phyloP scores from a whole-genome alignment of 2,888 invertebrate genomes.

The Dinocampus coccinellae region DNA sequence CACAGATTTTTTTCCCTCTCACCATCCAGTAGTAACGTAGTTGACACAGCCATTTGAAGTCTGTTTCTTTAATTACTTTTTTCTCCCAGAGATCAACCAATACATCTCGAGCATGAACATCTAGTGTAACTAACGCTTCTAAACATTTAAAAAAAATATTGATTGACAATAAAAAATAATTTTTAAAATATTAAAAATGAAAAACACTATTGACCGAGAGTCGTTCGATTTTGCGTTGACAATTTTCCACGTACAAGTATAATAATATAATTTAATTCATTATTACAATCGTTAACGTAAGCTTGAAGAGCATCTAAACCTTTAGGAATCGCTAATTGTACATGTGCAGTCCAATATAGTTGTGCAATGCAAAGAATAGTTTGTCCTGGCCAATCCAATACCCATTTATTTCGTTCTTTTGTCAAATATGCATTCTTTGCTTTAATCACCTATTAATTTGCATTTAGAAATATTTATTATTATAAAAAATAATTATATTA shows the following conservation, averaged over 20 bases:
- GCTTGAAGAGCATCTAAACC: conserved; percentile 72
- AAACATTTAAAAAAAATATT: conserved; percentile 38
- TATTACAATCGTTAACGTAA: conserved; percentile 80
- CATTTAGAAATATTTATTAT: neutral
- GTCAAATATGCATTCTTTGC: conserved; percentile 69
- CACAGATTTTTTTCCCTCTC: conserved; percentile 46
- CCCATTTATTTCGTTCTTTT: conserved; percentile 72
- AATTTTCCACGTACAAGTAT: conserved; percentile 89
- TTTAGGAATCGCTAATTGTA: conserved; percentile 79
- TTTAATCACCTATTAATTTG: conserved; percentile 61
- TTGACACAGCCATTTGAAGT: conserved; percentile 93
- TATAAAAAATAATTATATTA: neutral
- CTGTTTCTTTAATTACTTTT: conserved; percentile 78
- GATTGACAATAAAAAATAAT: neutral
- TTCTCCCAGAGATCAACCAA: conserved; percentile 78
- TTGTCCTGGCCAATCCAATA: conserved; percentile 77
- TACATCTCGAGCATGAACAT: conserved; percentile 94
- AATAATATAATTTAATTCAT: conserved; percentile 86
- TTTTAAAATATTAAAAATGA: neutral
- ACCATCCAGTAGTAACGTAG: conserved; percentile 90
- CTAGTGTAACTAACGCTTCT: conserved; percentile 91
- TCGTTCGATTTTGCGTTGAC: conserved; percentile 87
- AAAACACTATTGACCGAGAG: conserved; percentile 77
- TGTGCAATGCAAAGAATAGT: conserved; percentile 80
- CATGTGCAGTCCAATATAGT: conserved; percentile 91